These are phyloP conservation scores for Lasioglossum calceatum DNA, from an alignment of 2,888 invertebrate species.

Conservation along the genomic window DNA sequence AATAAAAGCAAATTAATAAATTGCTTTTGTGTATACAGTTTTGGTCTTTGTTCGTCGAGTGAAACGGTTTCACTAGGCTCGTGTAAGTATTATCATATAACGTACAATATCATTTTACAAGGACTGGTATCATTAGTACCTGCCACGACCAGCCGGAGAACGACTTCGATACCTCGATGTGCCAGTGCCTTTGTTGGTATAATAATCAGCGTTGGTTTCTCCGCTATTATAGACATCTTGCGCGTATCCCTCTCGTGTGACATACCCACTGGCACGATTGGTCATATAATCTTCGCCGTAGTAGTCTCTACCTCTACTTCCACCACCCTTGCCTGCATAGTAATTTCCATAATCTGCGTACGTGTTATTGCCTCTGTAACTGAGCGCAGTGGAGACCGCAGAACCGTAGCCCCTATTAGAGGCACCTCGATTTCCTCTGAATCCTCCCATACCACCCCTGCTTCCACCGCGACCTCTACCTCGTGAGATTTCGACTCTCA, in stretches of 20 bases:
- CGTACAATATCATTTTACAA: constrained; percentile 69
- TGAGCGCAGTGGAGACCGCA: constrained; percentile 82
- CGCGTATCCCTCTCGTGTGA: constrained; percentile 80
- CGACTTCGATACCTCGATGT: constrained; percentile 85
- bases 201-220: constrained; percentile 79
- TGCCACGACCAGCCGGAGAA: constrained; percentile 85
- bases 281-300: constrained; percentile 82
- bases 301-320: constrained; percentile 80
- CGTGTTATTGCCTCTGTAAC: constrained; percentile 85
- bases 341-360: constrained; percentile 83
- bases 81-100: constrained; percentile 43
- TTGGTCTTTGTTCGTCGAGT: not conserved
- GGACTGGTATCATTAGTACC: constrained; percentile 83
- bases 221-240: constrained; percentile 81
- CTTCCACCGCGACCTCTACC: constrained; percentile 91
- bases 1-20: constrained; percentile 17
- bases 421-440: constrained; percentile 86
- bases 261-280: constrained; percentile 81
- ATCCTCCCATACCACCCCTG: constrained; percentile 87
- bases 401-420: constrained; percentile 84
- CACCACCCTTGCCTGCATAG: constrained; percentile 81
- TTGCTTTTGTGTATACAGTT: constrained; percentile 19
- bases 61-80: constrained; percentile 27
- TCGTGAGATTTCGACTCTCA: constrained; percentile 95
- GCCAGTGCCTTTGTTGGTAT: constrained; percentile 83